phyloP scores from a whole-genome alignment of 2,888 invertebrate genomes.

The Cerceris ruficornis region DNA sequence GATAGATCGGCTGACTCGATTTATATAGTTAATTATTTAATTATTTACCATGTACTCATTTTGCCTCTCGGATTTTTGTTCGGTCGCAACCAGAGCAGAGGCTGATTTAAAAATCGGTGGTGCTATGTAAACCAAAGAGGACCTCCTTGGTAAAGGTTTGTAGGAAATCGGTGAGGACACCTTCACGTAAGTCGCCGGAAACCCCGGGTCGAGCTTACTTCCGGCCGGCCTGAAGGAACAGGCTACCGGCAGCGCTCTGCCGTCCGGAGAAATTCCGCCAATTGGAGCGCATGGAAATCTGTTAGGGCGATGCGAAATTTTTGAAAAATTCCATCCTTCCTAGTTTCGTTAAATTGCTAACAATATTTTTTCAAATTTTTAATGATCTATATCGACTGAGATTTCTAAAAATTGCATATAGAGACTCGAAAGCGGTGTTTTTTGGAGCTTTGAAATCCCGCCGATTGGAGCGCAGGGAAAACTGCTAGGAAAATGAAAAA shows the following conservation, averaged over 20 bases:
- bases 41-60: conserved; percentile 59
- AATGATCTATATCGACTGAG: too few species aligned
- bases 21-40: too few species aligned
- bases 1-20: too few species aligned
- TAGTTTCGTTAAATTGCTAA: too few species aligned
- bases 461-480: conserved; percentile 65
- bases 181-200: conserved; percentile 63
- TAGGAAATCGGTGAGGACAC: conserved; percentile 65
- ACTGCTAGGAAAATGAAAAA: conserved; percentile 8
- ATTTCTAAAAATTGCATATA: background rate
- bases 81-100: conserved; percentile 63
- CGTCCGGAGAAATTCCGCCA: conserved; percentile 17
- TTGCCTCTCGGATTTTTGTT: conserved; percentile 55
- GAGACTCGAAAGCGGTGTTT: too few species aligned
- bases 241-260: conserved; percentile 57
- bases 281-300: too few species aligned
- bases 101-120: conserved; percentile 71
- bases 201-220: background rate
- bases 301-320: too few species aligned
- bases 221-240: conserved; percentile 59
- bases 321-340: too few species aligned
- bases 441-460: too few species aligned
- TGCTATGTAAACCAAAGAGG: conserved; percentile 69
- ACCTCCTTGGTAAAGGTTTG: conserved; percentile 63
- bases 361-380: too few species aligned